These are phyloP conservation scores for Coccyzus lansbergi DNA, from an alignment of 2,797 vertebrate species.

Conservation along the genomic window DNA sequence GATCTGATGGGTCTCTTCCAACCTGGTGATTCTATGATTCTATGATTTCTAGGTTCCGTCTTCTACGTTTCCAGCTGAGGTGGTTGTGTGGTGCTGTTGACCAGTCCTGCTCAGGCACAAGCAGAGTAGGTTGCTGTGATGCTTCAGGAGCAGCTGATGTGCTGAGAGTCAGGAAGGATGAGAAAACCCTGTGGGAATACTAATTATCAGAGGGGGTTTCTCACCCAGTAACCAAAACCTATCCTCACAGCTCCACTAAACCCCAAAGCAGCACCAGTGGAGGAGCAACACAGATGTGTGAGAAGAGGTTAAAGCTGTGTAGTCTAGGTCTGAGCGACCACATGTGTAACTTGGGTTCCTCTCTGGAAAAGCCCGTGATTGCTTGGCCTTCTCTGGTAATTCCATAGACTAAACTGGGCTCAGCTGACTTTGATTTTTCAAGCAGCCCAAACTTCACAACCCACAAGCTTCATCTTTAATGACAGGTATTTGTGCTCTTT, in stretches of 20 bases:
- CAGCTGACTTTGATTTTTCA: neutral
- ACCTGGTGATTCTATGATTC: no score
- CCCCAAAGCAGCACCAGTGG: neutral
- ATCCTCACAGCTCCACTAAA: neutral
- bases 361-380: neutral
- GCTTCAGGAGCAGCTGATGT: neutral
- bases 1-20: no score
- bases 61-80: neutral
- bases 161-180: neutral
- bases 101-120: neutral
- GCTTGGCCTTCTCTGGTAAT: neutral
- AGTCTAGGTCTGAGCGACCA: neutral
- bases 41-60: neutral
- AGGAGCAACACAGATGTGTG: neutral
- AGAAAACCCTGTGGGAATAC: neutral
- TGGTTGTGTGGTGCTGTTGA: neutral
- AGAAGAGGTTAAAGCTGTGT: neutral
- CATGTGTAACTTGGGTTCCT: neutral
- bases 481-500: neutral
- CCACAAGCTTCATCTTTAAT: neutral
- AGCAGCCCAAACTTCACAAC: neutral
- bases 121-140: neutral
- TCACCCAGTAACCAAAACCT: rapidly evolving
- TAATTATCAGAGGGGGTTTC: neutral
- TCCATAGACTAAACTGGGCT: neutral